Percentiles rank a stretch among this genome's conserved stretches.
Evolutionary conservation across 2,113 vertebrate genomes (phyloP).

Genomic region (Etheostoma cragini): DNA sequence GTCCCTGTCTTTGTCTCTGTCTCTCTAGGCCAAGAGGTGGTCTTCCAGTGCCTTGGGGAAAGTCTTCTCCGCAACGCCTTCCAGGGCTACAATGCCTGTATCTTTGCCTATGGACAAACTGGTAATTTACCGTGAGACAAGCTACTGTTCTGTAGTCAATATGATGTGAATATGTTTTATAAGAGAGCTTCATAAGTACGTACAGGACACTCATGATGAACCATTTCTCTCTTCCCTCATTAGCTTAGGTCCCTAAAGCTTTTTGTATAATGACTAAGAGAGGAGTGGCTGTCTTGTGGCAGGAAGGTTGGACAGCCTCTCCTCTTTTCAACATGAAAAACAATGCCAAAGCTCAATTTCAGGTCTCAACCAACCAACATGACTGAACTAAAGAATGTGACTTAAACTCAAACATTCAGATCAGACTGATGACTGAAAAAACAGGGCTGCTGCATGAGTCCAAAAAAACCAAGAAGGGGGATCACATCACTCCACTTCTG

Average conservation of each 20-base stretch:
- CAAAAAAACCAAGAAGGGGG: no score
- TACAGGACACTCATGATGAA: not conserved
- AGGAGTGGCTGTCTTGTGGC: conserved; percentile 27
- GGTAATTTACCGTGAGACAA: conserved; percentile 79
- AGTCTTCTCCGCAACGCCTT: conserved; percentile 97
- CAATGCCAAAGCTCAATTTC: not conserved
- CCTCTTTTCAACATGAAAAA: not conserved
- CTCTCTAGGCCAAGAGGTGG: conserved; percentile 92
- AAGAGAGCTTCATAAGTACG: not conserved
- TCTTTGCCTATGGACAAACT: conserved; percentile 98
- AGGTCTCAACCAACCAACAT: not conserved
- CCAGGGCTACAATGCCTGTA: conserved; percentile 97
- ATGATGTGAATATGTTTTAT: not conserved
- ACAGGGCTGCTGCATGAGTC: not conserved
- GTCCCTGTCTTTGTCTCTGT: not conserved
- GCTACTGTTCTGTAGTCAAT: not conserved
- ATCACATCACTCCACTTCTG: no score
- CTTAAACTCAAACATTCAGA: not conserved
- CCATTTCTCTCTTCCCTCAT: not conserved
- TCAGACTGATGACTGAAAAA: not conserved
- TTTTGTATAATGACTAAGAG: conserved; percentile 7
- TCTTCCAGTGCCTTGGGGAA: conserved; percentile 98
- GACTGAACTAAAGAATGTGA: not conserved
- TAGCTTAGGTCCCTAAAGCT: not conserved
- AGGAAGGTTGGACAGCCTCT: conserved; percentile 4